Conservation (phyloP, 2,113 vertebrate species). For the Scophthalmus maximus region DNA sequence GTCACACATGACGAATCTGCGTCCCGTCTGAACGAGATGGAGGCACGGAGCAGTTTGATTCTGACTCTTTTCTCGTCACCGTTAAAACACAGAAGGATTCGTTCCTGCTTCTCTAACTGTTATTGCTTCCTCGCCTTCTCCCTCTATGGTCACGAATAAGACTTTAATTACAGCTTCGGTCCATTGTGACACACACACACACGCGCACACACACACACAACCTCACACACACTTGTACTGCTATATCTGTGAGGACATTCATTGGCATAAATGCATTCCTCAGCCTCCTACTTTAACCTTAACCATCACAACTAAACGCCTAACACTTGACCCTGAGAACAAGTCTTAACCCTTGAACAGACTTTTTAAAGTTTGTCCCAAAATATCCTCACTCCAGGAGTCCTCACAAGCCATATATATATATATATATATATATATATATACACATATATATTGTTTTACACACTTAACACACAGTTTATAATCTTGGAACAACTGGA, state of each 20-base stretch:
- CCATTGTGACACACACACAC: conserved; percentile 2
- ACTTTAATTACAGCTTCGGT: neutral
- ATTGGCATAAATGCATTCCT: neutral
- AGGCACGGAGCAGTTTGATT: conserved; percentile 30
- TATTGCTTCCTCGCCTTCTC: conserved; percentile 42
- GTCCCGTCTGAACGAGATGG: neutral
- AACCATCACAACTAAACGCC: neutral
- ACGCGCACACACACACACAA: neutral
- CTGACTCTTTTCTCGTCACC: conserved; percentile 9
- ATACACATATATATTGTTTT: too few species aligned
- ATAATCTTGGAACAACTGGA: too few species aligned
- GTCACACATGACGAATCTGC: neutral
- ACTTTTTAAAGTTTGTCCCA: too few species aligned
- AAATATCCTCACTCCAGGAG: too few species aligned
- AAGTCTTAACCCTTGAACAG: too few species aligned
- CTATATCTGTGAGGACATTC: neutral
- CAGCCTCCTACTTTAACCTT: neutral
- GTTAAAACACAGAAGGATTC: conserved; percentile 32
- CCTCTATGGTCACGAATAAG: conserved; percentile 11
- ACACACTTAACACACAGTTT: too few species aligned
- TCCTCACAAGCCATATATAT: too few species aligned
- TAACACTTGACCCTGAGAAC: neutral
- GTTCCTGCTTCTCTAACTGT: conserved; percentile 21
- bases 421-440: too few species aligned
- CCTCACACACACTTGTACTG: neutral